Base-by-base conservation (phyloP, 1,140 invertebrate species). In the Anoplolepis gracilipes region DNA sequence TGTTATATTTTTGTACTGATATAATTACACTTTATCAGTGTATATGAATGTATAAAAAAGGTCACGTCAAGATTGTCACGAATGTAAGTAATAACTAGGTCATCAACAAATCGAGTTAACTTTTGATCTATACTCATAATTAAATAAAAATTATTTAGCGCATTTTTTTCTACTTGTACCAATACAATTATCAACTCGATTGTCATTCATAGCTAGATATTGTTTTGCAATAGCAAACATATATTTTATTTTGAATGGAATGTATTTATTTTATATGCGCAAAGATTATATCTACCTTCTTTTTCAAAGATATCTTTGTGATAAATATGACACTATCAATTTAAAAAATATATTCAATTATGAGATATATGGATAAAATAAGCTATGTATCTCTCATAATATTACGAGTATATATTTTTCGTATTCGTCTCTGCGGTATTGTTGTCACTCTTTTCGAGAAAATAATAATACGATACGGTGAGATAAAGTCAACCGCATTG, bases 51-150 rank as follows among this genome's bases (percentile, higher is more conserved):
- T 13, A 25, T 69, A 59, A 75, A 75, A 75, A 75, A 39, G 22
- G 22, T 75, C 72, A 75, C 13, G 70, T 75, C n/a, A 75, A 33
- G n/a, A 75, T n/a, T 75, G 33, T 57, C 69, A 72, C 46, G 30
- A n/a, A 57, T 36, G 7, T 59, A 75, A 75, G 16, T 28, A 75
- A 16, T 39, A 75, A 75, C n/a, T 33, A 39, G 72, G 53, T 59
- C 53, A 25, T 22, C 33, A 59, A 75, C n/a, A 39, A 16, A 75
- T 59, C 22, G 72, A 75, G 53, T 22, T 39, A 36, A 4, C 30
- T 22, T 39, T 75, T 19, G 33, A 75, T 59, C 16, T 22, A n/a
- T n/a, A 30, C 22, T 77, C 22, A 16, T 42, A 62, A 59, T 4
- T 57, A 8, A 62, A 64, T 75, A 16, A 42, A 30, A 64, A 42